Evolutionary conservation across 2,113 vertebrate genomes (phyloP).

Genomic region (Pycnonotus jocosus): DNA sequence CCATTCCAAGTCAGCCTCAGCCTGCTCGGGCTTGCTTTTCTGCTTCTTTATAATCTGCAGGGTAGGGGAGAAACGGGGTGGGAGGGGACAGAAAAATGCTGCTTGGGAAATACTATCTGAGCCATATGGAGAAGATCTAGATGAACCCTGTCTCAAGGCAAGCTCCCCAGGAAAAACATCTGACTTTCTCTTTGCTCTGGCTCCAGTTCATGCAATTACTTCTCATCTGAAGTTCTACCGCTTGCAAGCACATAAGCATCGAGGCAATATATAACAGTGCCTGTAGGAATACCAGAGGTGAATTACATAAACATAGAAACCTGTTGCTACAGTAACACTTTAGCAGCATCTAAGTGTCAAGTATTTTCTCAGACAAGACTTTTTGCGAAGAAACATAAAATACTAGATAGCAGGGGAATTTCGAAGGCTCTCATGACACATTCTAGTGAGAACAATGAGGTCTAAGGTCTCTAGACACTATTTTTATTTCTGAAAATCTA

Average conservation of each 20-base stretch:
- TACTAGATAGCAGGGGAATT: neutral
- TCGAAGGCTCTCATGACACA: neutral
- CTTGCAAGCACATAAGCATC: neutral
- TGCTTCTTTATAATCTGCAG: conserved; percentile 89
- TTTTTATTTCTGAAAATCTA: neutral
- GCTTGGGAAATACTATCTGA: neutral
- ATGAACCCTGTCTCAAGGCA: neutral
- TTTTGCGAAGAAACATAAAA: neutral
- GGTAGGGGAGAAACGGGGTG: neutral
- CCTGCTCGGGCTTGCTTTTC: conserved; percentile 77
- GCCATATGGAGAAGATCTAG: neutral
- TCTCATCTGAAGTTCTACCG: neutral
- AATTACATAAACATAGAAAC: neutral
- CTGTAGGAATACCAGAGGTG: neutral
- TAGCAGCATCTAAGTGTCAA: neutral
- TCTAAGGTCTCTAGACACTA: neutral
- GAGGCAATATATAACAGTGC: neutral
- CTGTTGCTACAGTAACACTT: neutral
- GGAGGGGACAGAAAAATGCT: neutral
- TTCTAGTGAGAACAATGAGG: neutral
- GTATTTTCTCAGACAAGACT: neutral
- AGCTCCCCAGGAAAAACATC: neutral
- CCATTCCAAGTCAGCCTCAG: conserved; percentile 80
- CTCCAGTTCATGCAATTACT: neutral
- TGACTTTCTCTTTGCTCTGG: neutral